Base-by-base conservation (phyloP, 2,113 vertebrate genomes). In the Leptodactylus fuscus region DNA sequence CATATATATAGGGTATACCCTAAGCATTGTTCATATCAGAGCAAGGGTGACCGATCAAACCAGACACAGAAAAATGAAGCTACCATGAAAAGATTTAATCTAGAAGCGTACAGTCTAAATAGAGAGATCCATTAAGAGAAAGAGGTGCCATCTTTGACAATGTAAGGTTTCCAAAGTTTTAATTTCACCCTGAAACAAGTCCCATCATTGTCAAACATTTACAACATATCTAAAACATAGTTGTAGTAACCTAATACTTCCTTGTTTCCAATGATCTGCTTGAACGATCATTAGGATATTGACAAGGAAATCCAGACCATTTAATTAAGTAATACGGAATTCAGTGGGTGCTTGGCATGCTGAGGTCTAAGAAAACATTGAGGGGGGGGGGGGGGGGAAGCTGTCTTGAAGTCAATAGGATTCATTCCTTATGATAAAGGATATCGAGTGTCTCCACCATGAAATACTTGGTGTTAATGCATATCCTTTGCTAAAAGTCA, bases 261-360 rank as follows among this genome's bases (percentile, higher is more conserved):
- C 49, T 60, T 67, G 49, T 20, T 55, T 74, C 71, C 51, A 62
- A 60, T 75, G 51, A 75, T 75, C 9, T 38, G 51, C 53, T 15
- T 75, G 69, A 83, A 60, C 15, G 82, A 75, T 83, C 82, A 83
- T 53, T 83, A 41, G 49, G 53, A 62, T 62, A 83, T 60, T 75
- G 53, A 83, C 82, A 83, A 75, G 36, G 34, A 74, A 60, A 62
- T 75, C 38, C 70, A 46, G 53, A 55, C 24, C 34, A 34, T 58
- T 83, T 83, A 75, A 83, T 83, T 73, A 62, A 83, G 7, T 75
- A 48, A 44, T 75, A 46, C 62, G 36, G 69, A 46, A n/a, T 41
- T 83, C 38, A 74, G 44, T 38, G 46, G 36, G 67, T 27, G 34
- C 53, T 24, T 48, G 34, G 12, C 36, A 27, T 12, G 49, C n/a